These are phyloP conservation scores for Meloidogyne floridensis DNA, from an alignment of 1,140 invertebrate species.

Conservation along the genomic window DNA sequence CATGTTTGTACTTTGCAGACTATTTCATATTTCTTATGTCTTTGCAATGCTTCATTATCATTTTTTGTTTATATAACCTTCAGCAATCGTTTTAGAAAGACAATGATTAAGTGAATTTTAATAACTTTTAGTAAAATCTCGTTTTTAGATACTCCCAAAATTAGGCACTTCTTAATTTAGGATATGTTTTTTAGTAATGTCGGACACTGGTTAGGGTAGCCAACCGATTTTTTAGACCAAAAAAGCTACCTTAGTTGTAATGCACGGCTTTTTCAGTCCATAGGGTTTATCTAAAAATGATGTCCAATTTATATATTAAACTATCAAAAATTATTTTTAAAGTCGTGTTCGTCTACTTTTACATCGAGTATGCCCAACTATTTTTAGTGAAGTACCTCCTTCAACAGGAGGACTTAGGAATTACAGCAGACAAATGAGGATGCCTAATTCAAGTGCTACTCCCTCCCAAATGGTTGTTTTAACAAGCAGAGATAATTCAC, in stretches of 20 bases:
- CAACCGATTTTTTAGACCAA: too few relatives aligned
- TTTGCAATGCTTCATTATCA: conserved; percentile 59
- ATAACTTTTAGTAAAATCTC: too few relatives aligned
- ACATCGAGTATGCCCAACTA: conserved; percentile 12
- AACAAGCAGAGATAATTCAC: conserved; percentile 32
- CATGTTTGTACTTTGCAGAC: conserved; percentile 55
- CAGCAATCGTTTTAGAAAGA: conserved; percentile 53
- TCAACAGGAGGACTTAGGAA: background rate
- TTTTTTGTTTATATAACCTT: conserved; percentile 62
- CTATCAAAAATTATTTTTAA: background rate
- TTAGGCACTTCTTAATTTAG: too few relatives aligned
- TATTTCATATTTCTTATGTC: conserved; percentile 53
- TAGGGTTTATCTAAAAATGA: too few relatives aligned
- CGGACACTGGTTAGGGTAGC: too few relatives aligned
- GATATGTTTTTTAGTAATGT: too few relatives aligned
- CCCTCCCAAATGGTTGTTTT: conserved; percentile 31
- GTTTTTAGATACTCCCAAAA: too few relatives aligned
- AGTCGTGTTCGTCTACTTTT: conserved; percentile 24
- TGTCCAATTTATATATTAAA: too few relatives aligned
- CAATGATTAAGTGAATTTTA: conserved; percentile 41
- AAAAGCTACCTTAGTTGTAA: too few relatives aligned
- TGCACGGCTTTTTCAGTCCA: too few relatives aligned
- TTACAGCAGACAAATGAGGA: background rate
- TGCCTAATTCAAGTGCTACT: conserved; percentile 28
- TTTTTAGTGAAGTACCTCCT: conserved; percentile 16